Conservation (phyloP, 2,888 invertebrate genomes). For the Chironomus riparius region DNA sequence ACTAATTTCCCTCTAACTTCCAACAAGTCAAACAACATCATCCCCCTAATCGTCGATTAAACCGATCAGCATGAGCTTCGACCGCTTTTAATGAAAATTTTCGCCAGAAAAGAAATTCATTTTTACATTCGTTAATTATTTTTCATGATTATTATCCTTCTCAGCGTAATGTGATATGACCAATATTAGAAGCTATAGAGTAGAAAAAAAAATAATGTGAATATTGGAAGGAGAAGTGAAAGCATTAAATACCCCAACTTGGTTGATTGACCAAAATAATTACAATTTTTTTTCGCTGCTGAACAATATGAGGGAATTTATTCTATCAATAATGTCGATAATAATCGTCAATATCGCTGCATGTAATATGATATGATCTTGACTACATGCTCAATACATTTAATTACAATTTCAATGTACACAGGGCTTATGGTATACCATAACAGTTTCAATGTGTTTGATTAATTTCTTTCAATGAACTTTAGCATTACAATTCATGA, state of each 20-base stretch:
- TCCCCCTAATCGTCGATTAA: neutral
- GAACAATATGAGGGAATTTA: neutral
- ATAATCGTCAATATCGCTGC: neutral
- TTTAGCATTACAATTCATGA: no score
- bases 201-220: neutral
- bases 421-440: no score
- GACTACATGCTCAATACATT: no score
- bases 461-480: no score
- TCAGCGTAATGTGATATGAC: neutral
- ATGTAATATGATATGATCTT: neutral
- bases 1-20: no score
- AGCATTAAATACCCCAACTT: no score
- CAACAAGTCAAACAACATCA: neutral
- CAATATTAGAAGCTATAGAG: neutral
- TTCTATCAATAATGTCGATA: neutral
- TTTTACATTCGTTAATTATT: neutral
- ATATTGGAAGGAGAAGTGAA: neutral
- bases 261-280: no score
- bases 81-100: neutral
- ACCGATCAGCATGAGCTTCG: no score
- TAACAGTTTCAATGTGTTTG: no score
- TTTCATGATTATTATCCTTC: constrained; percentile 12
- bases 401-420: no score
- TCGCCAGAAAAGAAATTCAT: neutral
- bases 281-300: neutral